A percentile compares a stretch with the other conserved stretches of the same genome.
Evolutionary conservation across 92 coral and sea anemone genomes (phyloP).

Genomic region (Heliopora coerulea): DNA sequence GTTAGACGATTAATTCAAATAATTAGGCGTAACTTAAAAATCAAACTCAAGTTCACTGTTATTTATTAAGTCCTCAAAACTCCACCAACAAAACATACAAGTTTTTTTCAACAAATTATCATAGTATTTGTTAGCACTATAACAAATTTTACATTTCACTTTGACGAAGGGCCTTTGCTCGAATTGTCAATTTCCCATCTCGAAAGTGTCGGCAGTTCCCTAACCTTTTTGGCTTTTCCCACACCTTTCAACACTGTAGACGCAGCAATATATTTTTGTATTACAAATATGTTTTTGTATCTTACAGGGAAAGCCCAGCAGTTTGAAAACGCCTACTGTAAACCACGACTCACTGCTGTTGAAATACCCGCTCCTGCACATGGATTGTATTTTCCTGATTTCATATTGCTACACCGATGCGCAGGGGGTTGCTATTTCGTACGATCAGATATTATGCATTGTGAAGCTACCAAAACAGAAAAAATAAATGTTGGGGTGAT

Average conservation of each 20-base stretch:
- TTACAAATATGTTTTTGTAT: background rate
- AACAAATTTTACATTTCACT: no score
- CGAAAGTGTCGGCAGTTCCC: no score
- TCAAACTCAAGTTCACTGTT: no score
- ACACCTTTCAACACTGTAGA: no score
- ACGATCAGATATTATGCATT: background rate
- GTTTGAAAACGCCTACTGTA: background rate
- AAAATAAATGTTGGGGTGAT: background rate
- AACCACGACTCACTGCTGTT: background rate
- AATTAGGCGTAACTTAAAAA: no score
- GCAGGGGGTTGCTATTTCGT: constrained; percentile 1
- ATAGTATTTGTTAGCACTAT: no score
- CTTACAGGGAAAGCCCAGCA: background rate
- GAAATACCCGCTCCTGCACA: background rate
- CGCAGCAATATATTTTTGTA: background rate
- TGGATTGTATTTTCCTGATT: constrained; percentile 12
- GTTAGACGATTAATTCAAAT: no score
- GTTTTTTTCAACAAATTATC: no score
- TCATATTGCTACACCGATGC: background rate
- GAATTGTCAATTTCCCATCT: background rate
- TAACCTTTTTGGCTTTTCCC: no score
- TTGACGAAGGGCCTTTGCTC: background rate
- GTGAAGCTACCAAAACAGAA: background rate
- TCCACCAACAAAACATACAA: no score
- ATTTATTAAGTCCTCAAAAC: no score